phyloP scores from a whole-genome alignment of 1,140 invertebrate genomes.

The Bombus soroeensis region DNA sequence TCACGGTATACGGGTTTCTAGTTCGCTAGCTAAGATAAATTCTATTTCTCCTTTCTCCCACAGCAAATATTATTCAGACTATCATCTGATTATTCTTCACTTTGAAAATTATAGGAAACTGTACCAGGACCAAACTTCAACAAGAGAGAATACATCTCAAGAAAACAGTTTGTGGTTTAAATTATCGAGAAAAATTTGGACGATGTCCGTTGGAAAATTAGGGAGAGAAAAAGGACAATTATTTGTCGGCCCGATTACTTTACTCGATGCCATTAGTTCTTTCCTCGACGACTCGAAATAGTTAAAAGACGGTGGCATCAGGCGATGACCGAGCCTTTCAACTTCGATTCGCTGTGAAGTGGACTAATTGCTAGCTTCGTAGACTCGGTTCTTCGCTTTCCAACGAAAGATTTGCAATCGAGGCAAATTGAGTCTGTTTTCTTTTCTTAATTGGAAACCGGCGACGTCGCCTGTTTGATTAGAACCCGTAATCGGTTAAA shows the following conservation, averaged over 20 bases:
- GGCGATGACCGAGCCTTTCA: neutral
- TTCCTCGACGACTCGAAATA: neutral
- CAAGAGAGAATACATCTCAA: neutral
- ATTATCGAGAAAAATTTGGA: too few species aligned
- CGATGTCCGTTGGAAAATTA: neutral
- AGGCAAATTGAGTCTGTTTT: conserved; percentile 11
- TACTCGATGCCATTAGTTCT: neutral
- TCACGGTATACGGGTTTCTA: conserved; percentile 21
- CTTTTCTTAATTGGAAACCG: conserved; percentile 33
- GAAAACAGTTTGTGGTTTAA: neutral
- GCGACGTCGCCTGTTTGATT: neutral
- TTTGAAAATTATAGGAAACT: neutral
- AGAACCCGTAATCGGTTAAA: neutral
- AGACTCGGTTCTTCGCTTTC: neutral
- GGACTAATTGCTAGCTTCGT: conserved; percentile 21
- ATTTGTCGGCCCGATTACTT: neutral
- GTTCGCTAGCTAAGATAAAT: conserved; percentile 7
- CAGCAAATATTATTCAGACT: neutral
- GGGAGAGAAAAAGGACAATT: neutral
- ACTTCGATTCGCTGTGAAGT: conserved; percentile 4
- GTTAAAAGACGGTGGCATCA: too few species aligned
- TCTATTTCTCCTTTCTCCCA: neutral
- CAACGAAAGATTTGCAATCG: conserved; percentile 7
- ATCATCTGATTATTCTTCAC: neutral
- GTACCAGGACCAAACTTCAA: neutral